A percentile compares a stretch with the other conserved stretches of the same genome.
Conservation (phyloP, 2,888 invertebrate genomes). For the Hydriomena furcata region DNA sequence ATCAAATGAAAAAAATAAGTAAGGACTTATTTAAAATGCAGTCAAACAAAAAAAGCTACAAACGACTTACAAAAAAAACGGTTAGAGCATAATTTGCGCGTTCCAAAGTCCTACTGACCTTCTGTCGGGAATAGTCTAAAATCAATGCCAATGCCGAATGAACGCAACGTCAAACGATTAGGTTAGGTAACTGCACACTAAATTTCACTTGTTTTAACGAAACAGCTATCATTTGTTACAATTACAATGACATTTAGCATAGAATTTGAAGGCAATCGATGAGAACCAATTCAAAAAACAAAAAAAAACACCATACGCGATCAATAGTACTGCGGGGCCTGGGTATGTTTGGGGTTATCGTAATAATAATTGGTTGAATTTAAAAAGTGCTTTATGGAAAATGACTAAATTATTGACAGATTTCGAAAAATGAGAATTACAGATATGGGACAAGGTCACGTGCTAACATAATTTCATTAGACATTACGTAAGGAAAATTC, state of each 20-base stretch:
- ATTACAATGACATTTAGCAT: constrained; percentile 3
- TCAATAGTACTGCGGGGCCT: background rate
- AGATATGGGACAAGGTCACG: constrained; percentile 74
- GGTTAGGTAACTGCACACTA: constrained; percentile 47
- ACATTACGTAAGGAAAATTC: constrained; percentile 73
- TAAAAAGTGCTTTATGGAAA: too few relatives aligned
- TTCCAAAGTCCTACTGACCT: constrained; percentile 32
- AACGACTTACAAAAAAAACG: too few relatives aligned
- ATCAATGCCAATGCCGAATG: constrained; percentile 53
- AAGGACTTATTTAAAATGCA: too few relatives aligned
- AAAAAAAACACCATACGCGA: background rate
- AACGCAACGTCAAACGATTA: constrained; percentile 31
- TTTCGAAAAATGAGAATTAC: background rate
- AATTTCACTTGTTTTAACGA: constrained; percentile 36
- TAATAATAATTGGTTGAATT: too few relatives aligned
- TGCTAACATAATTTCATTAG: constrained; percentile 73
- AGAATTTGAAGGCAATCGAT: background rate
- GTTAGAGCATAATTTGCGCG: background rate
- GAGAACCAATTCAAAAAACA: background rate
- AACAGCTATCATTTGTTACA: constrained; percentile 13
- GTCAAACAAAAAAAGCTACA: too few relatives aligned
- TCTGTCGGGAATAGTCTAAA: constrained; percentile 37
- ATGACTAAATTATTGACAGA: too few relatives aligned
- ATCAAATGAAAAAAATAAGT: too few relatives aligned
- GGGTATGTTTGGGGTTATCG: too few relatives aligned